phyloP scores from a whole-genome alignment of 53 echinoderm and acorn worm genomes.

The Apostichopus leukothele region DNA sequence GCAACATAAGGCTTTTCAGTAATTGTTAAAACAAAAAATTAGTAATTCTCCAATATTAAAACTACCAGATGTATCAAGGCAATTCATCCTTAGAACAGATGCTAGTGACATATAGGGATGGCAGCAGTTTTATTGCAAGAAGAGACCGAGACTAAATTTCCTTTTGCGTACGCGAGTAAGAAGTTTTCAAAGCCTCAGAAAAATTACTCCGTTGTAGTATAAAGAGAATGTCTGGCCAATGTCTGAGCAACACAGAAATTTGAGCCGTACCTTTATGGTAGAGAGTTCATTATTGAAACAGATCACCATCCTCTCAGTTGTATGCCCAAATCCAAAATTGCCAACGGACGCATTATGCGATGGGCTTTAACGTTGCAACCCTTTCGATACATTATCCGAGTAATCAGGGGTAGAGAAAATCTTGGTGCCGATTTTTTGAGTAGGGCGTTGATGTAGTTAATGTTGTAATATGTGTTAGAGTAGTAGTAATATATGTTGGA shows the following conservation, averaged over 20 bases:
- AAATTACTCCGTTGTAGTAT: constrained; percentile 4
- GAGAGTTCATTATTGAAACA: background rate
- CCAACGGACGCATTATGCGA: constrained; percentile 12
- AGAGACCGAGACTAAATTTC: background rate
- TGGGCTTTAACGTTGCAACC: constrained; percentile 10
- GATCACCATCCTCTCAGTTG: constrained; percentile 21
- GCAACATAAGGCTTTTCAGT: background rate
- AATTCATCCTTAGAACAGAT: background rate
- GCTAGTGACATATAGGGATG: background rate
- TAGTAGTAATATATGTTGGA: too few relatives aligned
- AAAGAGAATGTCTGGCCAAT: constrained; percentile 7
- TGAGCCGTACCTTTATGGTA: constrained; percentile 26
- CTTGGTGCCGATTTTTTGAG: constrained; percentile 15
- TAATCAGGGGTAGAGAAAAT: constrained; percentile 13
- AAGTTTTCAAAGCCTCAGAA: background rate
- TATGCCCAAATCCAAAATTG: constrained; percentile 8
- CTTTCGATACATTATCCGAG: constrained; percentile 3
- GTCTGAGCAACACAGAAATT: constrained; percentile 25
- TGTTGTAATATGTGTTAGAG: too few relatives aligned
- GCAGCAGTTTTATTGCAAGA: background rate
- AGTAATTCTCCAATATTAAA: background rate
- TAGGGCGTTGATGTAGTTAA: background rate
- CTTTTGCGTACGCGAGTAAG: background rate
- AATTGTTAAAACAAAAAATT: background rate
- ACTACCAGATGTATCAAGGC: background rate